Evolutionary conservation across 2,888 invertebrate species (phyloP), one percentile per base, ranked within the genome.

Genomic region (Sminthurides aquaticus): DNA sequence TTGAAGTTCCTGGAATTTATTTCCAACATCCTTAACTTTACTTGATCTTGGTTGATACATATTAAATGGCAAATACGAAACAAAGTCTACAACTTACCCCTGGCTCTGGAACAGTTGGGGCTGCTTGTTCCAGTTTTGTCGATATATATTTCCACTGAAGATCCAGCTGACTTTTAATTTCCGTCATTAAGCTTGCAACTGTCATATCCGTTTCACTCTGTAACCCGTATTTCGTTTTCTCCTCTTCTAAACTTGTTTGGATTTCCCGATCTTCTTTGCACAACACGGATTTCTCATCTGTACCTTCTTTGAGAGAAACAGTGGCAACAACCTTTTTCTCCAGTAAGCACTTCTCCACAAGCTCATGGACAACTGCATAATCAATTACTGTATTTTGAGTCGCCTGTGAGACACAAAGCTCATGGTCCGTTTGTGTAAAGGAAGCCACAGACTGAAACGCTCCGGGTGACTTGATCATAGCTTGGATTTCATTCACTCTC

Each of bases 61-160:
- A n/a, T n/a, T n/a, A n/a, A n/a, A n/a, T n/a, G n/a, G n/a, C n/a
- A n/a, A n/a, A n/a, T n/a, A 34, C 43, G 43, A 34, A 11, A 11
- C 43, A 34, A 34, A 34, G 8, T 11, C 5, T 11, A 11, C 43
- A 15, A 34, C 43, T 60, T 28, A 49, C 57, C 29, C 57, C 63
- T 26, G 29, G 57, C 3, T 28, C 28, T 26, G 62, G 55, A 25
- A 62, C 26, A n/a, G 22, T 28, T 20, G 57, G 18, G 22, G 60
- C 65, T 27, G 62, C 24, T 27, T 67, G 67, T 24, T 66, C 68
- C 28, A 68, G 62, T 59, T 66, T 67, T 52, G 62, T 65, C n/a
- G 58, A 60, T n/a, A 71, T 59, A 65, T 67, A 57, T 54, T 59
- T 49, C 68, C 69, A 69, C 49, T 69, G 69, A 25, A 57, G 25